These are phyloP conservation scores for Synanthedon formicaeformis DNA, from an alignment of 2,888 invertebrate genomes.

Conservation along the genomic window DNA sequence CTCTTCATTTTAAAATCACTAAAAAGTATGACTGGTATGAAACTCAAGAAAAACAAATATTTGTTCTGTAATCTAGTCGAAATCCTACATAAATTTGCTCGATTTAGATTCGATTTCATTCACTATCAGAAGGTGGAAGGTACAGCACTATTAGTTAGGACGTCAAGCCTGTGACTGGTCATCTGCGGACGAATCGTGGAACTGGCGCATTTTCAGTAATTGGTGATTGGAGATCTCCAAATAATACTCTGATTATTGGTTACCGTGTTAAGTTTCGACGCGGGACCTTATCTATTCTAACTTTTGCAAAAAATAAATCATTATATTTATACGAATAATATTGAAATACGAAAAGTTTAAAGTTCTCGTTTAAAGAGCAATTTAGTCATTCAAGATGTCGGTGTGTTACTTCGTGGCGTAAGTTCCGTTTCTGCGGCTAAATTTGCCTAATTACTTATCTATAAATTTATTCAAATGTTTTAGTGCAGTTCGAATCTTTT, in stretches of 20 bases:
- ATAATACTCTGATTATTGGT: slow-evolving; percentile 68
- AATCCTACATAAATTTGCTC: too few relatives aligned
- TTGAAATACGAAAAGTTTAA: slow-evolving; percentile 16
- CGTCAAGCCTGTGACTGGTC: slow-evolving; percentile 70
- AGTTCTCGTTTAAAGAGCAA: slow-evolving; percentile 21
- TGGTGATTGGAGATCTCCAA: slow-evolving; percentile 70
- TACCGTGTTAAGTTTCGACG: slow-evolving; percentile 57
- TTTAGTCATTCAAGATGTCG: slow-evolving; percentile 69
- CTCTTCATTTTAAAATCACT: too few relatives aligned
- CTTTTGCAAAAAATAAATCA: slow-evolving; percentile 8
- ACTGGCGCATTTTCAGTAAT: slow-evolving; percentile 66
- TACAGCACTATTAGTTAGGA: slow-evolving; percentile 11
- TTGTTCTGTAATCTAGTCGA: too few relatives aligned
- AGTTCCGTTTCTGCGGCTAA: slow-evolving; percentile 44
- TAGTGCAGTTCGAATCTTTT: too few relatives aligned
- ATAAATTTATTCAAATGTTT: too few relatives aligned
- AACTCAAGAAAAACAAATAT: too few relatives aligned
- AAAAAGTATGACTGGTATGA: too few relatives aligned
- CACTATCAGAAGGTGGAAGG: neutral
- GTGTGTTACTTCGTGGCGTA: slow-evolving; percentile 79
- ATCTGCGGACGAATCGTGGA: slow-evolving; percentile 70
- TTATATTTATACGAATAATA: slow-evolving; percentile 19
- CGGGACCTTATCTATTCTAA: slow-evolving; percentile 37
- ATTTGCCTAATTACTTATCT: too few relatives aligned
- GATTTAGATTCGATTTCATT: too few relatives aligned